Conservation (phyloP, 1,140 invertebrate species). For the Stegodyphus dumicola region DNA sequence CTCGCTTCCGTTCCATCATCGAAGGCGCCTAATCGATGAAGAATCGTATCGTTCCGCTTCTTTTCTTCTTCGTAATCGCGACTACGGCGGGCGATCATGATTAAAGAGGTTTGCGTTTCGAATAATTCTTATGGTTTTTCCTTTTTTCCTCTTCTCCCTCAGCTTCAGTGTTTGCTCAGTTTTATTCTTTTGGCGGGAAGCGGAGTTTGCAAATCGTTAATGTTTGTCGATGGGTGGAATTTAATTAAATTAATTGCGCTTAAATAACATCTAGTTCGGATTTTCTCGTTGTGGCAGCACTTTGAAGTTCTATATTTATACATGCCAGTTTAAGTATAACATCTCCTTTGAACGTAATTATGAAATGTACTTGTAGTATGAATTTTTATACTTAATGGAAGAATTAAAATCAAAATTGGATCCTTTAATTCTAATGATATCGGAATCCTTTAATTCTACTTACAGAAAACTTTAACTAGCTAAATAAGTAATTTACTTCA, state of each 20-base stretch:
- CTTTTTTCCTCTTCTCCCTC: not conserved
- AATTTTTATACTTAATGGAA: no score
- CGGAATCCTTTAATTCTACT: no score
- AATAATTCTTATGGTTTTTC: constrained; percentile 1
- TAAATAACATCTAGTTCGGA: not conserved
- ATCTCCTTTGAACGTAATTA: no score
- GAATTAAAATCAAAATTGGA: no score
- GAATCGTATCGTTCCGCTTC: constrained; percentile 30
- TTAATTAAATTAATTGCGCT: constrained; percentile 55
- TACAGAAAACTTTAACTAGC: no score
- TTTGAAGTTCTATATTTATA: no score
- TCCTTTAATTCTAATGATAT: no score
- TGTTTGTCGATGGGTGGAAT: constrained; percentile 15
- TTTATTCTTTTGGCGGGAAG: not conserved
- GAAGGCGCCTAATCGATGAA: constrained; percentile 33
- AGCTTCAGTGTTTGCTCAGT: not conserved
- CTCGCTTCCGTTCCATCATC: constrained; percentile 44
- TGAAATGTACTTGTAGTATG: no score
- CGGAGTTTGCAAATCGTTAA: constrained; percentile 20
- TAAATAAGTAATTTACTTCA: no score
- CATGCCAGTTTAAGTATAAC: no score
- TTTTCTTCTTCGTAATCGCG: constrained; percentile 21
- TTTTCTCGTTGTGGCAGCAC: no score
- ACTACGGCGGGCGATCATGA: not conserved
- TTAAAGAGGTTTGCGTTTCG: constrained; percentile 10